Base-by-base conservation (phyloP, 2,113 vertebrate genomes). In the Rhinoderma darwinii region DNA sequence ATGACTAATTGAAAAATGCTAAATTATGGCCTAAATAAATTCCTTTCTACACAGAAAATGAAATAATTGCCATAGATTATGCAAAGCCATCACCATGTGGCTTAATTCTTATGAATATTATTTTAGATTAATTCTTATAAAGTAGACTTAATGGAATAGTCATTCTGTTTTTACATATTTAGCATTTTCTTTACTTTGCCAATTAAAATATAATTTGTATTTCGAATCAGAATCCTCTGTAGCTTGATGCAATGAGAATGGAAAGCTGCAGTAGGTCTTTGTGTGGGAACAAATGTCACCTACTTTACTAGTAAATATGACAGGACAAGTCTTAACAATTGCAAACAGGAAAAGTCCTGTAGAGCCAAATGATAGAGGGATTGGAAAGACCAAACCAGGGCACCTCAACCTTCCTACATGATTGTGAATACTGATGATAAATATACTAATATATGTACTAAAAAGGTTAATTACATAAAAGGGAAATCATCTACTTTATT, bases 51-150 rank as follows among this genome's bases (percentile, higher is more conserved):
- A 56, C 56, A 59, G 12, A 74, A 84, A 74, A 84, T 84, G 47
- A 74, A 84, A 84, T 84, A 84, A 75, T 74, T 84, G 50, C n/a
- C 25, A 56, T 32, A 43, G 82, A 74, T 84, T 73, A 84, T 84
- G 70, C 47, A 74, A 74, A 84, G 47, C 82, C 68, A 84, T 74
- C 47, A 59, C 47, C 37, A 54, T 84, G 70, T 84, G 27, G 56
- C 20, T 39, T 43, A 50, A 72, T 84, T 73, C 51, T 59, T 56
- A n/a, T 41, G 47, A 56, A 74, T 84, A 59, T 54, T 82, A 82
- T 56, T 59, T 73, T 41, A 74, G 39, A 73, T 50, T 84, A 56
- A 74, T 54, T 74, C 47, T 51, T 84, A 56, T 74, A 54, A 74
- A 84, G 73, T 39, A 84, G 82, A 73, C 25, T 84, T 54, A 56